Evolutionary conservation across 2,888 invertebrate species (phyloP).

Genomic region (Ommatoiulus sabulosus): DNA sequence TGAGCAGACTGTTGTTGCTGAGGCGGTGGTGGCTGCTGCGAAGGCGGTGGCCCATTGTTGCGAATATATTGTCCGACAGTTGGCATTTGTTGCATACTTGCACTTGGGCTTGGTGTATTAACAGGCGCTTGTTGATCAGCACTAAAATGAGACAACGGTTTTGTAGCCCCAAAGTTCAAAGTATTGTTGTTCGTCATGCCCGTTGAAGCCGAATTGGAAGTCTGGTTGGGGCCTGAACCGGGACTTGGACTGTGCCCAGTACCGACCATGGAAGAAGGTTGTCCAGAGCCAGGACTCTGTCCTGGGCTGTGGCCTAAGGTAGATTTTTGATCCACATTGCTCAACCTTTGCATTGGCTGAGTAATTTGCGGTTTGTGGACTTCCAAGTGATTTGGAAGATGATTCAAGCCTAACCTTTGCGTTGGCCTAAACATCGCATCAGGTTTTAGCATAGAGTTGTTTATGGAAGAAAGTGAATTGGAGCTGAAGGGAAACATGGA

Average conservation of each 20-base stretch:
- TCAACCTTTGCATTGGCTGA: conserved; percentile 60
- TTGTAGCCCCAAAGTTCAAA: conserved; percentile 64
- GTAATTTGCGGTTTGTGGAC: conserved; percentile 57
- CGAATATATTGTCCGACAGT: conserved; percentile 48
- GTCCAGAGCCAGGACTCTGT: conserved; percentile 52
- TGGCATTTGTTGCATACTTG: conserved; percentile 50
- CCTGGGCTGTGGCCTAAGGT: conserved; percentile 50
- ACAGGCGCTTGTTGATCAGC: conserved; percentile 59
- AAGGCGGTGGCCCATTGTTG: conserved; percentile 65
- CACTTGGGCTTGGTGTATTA: conserved; percentile 21
- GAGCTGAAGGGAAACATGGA: conserved; percentile 58
- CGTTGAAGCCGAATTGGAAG: background rate
- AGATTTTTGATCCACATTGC: conserved; percentile 59
- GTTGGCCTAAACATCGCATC: conserved; percentile 54
- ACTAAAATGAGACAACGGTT: conserved; percentile 66
- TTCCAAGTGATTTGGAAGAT: conserved; percentile 57
- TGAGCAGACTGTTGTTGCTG: conserved; percentile 65
- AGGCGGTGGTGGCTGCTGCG: conserved; percentile 76
- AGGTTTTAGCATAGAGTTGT: conserved; percentile 52
- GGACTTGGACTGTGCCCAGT: conserved; percentile 47
- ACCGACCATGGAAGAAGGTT: conserved; percentile 16
- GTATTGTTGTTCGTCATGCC: conserved; percentile 54
- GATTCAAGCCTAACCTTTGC: conserved; percentile 23
- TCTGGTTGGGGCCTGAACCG: background rate
- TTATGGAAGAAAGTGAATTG: conserved; percentile 47